Evolutionary conservation across 2,888 invertebrate species (phyloP).

Genomic region (Onthophagus sagittarius): DNA sequence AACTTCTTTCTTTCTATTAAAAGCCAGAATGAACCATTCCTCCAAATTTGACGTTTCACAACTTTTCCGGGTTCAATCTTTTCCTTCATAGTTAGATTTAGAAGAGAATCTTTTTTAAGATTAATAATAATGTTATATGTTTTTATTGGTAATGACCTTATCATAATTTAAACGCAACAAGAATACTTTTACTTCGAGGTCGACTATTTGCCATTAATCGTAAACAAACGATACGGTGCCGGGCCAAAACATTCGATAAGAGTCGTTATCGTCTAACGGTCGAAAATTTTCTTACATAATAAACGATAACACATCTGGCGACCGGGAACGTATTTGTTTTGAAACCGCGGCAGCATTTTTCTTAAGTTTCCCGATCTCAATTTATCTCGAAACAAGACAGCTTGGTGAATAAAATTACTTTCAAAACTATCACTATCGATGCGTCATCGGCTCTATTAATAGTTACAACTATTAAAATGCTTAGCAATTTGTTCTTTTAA

Average conservation of each 20-base stretch:
- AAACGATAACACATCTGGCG: background rate
- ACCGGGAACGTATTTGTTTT: background rate
- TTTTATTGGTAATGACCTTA: background rate
- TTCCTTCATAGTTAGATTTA: too few relatives aligned
- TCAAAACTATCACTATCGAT: background rate
- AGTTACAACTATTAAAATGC: background rate
- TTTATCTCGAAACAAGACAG: background rate
- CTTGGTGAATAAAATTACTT: background rate
- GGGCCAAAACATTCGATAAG: background rate
- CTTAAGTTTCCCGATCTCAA: background rate
- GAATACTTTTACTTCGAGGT: background rate
- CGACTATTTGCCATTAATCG: background rate
- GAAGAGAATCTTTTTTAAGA: too few relatives aligned
- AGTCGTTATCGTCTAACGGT: background rate
- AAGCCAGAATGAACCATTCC: too few relatives aligned
- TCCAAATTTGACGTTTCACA: too few relatives aligned
- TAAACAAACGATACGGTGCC: background rate
- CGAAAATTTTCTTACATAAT: background rate
- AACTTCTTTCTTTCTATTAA: too few relatives aligned
- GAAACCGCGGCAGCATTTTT: background rate
- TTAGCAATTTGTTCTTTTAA: too few relatives aligned
- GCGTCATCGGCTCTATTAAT: background rate
- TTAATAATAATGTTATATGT: too few relatives aligned
- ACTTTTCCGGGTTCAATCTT: too few relatives aligned
- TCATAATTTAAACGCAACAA: background rate